phyloP scores from a whole-genome alignment of 2,797 vertebrate genomes.

The Rhodeus uyekii region DNA sequence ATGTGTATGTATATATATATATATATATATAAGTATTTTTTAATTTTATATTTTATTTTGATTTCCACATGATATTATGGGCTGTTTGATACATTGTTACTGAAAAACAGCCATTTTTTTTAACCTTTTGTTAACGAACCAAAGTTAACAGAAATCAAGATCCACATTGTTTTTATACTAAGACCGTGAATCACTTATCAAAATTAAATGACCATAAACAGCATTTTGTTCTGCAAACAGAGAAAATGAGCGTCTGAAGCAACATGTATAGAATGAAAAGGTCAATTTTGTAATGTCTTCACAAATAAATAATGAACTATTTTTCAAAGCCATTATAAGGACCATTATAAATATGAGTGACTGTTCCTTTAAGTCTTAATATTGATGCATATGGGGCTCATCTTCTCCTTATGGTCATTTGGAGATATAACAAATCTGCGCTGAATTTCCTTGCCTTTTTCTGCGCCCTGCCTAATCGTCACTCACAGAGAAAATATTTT shows the following conservation, averaged over 20 bases:
- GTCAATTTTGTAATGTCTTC: not conserved
- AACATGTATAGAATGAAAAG: not conserved
- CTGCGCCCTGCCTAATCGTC: not conserved
- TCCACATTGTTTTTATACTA: too few relatives aligned
- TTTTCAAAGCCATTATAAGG: not conserved
- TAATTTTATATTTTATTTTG: not conserved
- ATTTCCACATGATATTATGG: not conserved
- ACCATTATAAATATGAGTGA: not conserved
- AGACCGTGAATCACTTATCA: not conserved
- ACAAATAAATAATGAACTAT: not conserved
- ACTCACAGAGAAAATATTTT: not conserved
- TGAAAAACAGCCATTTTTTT: not conserved
- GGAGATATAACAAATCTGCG: not conserved
- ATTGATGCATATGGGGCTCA: not conserved
- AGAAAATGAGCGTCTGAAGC: not conserved
- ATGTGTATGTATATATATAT: too few relatives aligned
- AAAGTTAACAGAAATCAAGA: not conserved
- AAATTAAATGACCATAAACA: not conserved
- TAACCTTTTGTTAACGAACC: not conserved
- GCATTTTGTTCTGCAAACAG: not conserved
- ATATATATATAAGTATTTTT: too few relatives aligned
- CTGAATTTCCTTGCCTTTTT: not conserved
- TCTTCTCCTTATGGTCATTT: not conserved
- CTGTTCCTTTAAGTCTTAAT: slow-evolving; percentile 6
- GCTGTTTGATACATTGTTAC: not conserved